Evolutionary conservation across 2,797 vertebrate species (phyloP), one percentile per base, ranked within the genome.

Genomic region (Heteromormyrus szaboi): DNA sequence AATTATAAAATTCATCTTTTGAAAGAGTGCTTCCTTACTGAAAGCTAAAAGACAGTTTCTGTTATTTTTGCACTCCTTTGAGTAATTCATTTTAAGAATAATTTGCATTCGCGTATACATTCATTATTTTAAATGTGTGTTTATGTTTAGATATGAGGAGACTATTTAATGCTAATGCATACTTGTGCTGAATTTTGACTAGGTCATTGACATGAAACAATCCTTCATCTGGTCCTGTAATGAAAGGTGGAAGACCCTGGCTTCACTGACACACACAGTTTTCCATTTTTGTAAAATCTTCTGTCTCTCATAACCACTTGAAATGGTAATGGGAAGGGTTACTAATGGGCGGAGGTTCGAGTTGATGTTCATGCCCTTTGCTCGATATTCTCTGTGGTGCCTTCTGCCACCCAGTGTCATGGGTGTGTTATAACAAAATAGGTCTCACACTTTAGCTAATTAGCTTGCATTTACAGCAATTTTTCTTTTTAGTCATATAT

Each of bases 331-430:
- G 76, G 76, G 4, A 85, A 33, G 22, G 44, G 2, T 85, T 51
- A 51, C 25, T 50, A 11, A 46, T 85, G 83, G 48, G 11, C 19
- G 2, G 41, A 81, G 76, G 41, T 51, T 33, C 4, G 22, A 17
- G 48, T 22, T 25, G 14, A 51, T 33, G 56, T 4, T 29, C 22
- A 12, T 56, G n/a, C 44, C 25, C 48, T 22, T 50, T 8, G 33
- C 68, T 76, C 68, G 7, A 14, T 12, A 14, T 50, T 87, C 56
- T 46, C 14, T 29, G 41, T 68, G 56, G 81, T 37, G 51, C 41
- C 46, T 85, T 53, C n/a, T 85, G 83, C 50, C 83, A 85, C 88
- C 46, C 59, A 41, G 83, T 89, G 84, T 54, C 53, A 87, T 46
- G 51, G 86, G 56, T 46, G 41, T 87, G 56, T 87, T 48, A 65